Conservation (phyloP, 2,797 vertebrate species). For the Enteromius trimaculatus region DNA sequence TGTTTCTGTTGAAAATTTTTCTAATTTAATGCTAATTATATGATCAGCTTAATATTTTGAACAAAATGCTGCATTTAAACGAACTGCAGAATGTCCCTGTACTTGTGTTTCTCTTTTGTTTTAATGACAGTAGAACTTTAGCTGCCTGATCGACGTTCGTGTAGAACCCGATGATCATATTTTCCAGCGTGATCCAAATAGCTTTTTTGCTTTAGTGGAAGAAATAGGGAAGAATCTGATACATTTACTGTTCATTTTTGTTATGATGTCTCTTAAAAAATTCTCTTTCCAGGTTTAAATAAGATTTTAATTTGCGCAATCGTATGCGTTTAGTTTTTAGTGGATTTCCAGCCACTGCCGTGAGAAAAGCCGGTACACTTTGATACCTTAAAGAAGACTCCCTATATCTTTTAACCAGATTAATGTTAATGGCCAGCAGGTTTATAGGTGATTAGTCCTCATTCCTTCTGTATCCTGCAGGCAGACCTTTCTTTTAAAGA, state of each 20-base stretch:
- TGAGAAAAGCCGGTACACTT: conserved; percentile 45
- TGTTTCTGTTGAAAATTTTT: not conserved
- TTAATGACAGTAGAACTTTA: conserved; percentile 2
- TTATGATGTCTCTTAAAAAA: not conserved
- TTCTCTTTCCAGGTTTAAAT: not conserved
- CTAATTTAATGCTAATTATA: not conserved
- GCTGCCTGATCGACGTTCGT: not conserved
- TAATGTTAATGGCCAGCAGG: conserved; percentile 63
- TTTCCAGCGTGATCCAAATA: not conserved
- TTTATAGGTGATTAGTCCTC: conserved; percentile 63
- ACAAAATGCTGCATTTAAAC: conserved; percentile 1
- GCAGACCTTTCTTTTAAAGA: conserved; percentile 49
- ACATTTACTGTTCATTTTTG: too few species aligned
- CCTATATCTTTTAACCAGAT: conserved; percentile 65
- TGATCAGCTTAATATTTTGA: not conserved
- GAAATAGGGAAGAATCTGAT: not conserved
- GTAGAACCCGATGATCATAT: not conserved
- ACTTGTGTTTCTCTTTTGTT: not conserved
- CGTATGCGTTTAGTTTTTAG: not conserved
- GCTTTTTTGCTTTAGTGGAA: not conserved
- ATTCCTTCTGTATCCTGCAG: conserved; percentile 49
- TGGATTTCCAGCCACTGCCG: conserved; percentile 24
- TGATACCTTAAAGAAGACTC: conserved; percentile 47
- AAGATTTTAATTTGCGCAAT: not conserved
- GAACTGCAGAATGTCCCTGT: not conserved